phyloP scores from a whole-genome alignment of 2,888 invertebrate species.

The Micoletzkya japonica region DNA sequence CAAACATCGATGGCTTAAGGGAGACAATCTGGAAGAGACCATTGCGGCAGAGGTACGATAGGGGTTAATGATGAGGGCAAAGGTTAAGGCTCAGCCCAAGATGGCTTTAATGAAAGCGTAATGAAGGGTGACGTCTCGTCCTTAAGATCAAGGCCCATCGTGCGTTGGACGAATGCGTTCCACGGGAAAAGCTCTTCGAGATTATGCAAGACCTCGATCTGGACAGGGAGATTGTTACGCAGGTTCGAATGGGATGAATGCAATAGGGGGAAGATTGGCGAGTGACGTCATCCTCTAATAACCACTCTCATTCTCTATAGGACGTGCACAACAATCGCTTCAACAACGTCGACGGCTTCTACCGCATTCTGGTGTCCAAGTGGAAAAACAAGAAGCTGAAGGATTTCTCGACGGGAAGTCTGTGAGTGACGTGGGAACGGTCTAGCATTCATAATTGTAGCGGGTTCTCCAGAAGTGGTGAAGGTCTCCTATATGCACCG shows the following conservation, averaged over 20 bases:
- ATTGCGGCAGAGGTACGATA: too few species aligned
- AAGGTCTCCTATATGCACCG: too few species aligned
- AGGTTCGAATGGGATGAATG: not conserved
- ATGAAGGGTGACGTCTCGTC: too few species aligned
- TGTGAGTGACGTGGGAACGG: too few species aligned
- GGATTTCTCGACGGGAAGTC: not conserved
- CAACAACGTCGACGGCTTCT: slow-evolving; percentile 21
- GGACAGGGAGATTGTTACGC: too few species aligned
- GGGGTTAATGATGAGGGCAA: too few species aligned
- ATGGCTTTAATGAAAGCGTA: too few species aligned
- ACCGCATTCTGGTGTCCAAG: not conserved
- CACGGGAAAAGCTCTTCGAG: not conserved
- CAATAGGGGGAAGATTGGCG: not conserved
- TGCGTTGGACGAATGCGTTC: not conserved
- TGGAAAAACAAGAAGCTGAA: not conserved
- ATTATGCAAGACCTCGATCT: not conserved
- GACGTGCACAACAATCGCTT: not conserved
- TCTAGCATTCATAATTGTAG: too few species aligned
- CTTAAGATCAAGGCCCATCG: not conserved
- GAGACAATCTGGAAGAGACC: not conserved
- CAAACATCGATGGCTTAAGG: slow-evolving; percentile 1
- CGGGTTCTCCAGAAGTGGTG: too few species aligned
- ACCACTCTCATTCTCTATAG: not conserved
- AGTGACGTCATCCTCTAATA: not conserved
- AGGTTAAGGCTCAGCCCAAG: too few species aligned